These are phyloP conservation scores for Pelusios castaneus DNA, from an alignment of 2,113 vertebrate species.

Conservation along the genomic window DNA sequence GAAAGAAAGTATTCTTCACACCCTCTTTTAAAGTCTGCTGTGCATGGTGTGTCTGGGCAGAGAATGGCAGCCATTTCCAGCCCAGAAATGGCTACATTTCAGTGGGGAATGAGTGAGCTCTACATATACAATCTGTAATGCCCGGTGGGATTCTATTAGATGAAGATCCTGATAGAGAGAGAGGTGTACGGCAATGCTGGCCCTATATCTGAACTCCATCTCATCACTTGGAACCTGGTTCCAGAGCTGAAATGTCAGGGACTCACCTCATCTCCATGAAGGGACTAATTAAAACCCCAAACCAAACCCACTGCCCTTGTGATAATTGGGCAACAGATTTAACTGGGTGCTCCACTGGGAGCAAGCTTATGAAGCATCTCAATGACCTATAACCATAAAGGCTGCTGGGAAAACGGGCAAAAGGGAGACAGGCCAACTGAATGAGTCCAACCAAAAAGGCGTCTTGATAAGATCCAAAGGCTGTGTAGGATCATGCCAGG, in stretches of 20 bases:
- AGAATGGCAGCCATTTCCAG: background rate
- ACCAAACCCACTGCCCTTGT: background rate
- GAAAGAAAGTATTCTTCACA: background rate
- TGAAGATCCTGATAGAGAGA: background rate
- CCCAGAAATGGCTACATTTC: background rate
- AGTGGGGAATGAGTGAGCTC: background rate
- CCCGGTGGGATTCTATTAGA: background rate
- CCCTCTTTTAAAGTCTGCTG: background rate
- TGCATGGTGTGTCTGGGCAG: fast-evolving
- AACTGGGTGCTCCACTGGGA: background rate
- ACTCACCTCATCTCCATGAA: background rate
- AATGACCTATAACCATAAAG: background rate
- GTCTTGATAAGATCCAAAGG: too few relatives aligned
- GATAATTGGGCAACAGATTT: background rate
- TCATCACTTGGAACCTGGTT: background rate
- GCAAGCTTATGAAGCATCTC: background rate
- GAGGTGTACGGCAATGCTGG: background rate
- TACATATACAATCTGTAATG: background rate
- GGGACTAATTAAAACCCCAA: background rate
- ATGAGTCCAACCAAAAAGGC: too few relatives aligned
- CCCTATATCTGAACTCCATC: background rate
- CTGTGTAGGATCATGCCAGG: too few relatives aligned
- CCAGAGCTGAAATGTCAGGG: background rate
- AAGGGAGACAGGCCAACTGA: too few relatives aligned
- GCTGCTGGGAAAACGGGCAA: background rate